Base-by-base conservation (phyloP, 2,797 vertebrate genomes). In the Sphaeramia orbicularis region DNA sequence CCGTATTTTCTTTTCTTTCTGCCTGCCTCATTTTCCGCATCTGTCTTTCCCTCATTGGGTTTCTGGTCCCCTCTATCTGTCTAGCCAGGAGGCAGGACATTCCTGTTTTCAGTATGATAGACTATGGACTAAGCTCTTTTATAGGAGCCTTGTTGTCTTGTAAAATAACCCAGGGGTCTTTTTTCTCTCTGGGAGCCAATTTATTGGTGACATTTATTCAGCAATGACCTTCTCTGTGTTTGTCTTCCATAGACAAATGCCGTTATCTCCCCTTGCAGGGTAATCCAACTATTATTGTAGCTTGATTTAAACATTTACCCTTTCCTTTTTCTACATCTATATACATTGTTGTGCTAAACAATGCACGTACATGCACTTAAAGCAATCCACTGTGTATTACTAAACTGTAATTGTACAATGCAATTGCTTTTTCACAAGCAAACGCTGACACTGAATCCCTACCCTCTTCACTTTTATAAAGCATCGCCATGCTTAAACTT, bases 131-230 rank as follows among this genome's bases (percentile, higher is more conserved):
- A 38, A 81, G 65, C 68, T 87, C 73, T 84, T 91, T 90, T 85
- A 83, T 85, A 75, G 63, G 76, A 79, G 75, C 77, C 83, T 85
- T 87, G 89, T 93, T 90, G 80, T 90, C 84, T 87, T 86, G 75
- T 91, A 85, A 79, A 84, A 83, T 84, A 85, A 81, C 70, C 75
- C 47, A 32, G 64, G 72, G 64, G 69, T 57, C 53, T 50, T 69
- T 80, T 69, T 52, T 50, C 72, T 62, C 70, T 70, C 65, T 51
- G 59, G 66, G 51, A 90, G 74, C 80, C 76, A 86, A 89, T 93
- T 92, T 92, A 88, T 88, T 84, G 55, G 65, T 88, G 91, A 89
- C 92, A 93, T 93, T 94, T 94, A 91, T 90, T 89, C 86, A 82
- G 79, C 66, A 79, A 71, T 93, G 91, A 92, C 93, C 93, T 93